Conservation (phyloP, 1,140 invertebrate genomes). For the Drosophila nigromelanica region DNA sequence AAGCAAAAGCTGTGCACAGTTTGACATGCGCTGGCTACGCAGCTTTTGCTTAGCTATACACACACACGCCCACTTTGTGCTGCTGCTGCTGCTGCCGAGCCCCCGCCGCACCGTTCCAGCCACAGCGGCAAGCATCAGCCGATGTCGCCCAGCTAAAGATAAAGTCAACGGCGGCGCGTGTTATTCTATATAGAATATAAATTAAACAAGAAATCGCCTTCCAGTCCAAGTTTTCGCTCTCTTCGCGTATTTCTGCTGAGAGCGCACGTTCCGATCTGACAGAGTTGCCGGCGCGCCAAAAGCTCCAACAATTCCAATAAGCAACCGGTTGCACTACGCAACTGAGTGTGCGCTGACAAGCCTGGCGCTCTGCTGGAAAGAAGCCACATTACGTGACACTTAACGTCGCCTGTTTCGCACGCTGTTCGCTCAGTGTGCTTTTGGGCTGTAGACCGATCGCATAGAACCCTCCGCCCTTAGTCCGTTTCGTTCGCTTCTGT, state of each 20-base stretch:
- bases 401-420: neutral
- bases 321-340: neutral
- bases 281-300: constrained; percentile 44
- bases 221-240: constrained; percentile 35
- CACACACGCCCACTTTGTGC: constrained; percentile 33
- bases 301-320: neutral
- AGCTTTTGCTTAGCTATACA: constrained; percentile 8
- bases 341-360: constrained; percentile 30
- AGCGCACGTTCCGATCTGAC: constrained; percentile 40
- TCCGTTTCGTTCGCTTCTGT: constrained; percentile 1
- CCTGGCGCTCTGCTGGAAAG: constrained; percentile 49
- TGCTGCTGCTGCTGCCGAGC: neutral
- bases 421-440: constrained; percentile 54
- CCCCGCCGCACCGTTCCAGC: neutral
- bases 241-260: constrained; percentile 30
- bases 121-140: constrained; percentile 15
- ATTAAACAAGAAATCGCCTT: constrained; percentile 24
- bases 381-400: constrained; percentile 48
- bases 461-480: constrained; percentile 34
- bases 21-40: constrained; percentile 23
- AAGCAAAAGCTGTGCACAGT: constrained; percentile 39
- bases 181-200: constrained; percentile 35
- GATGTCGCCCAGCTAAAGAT: constrained; percentile 62
- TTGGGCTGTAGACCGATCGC: constrained; percentile 61
- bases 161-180: constrained; percentile 50